These are phyloP conservation scores for Aegithalos caudatus DNA, from an alignment of 2,113 vertebrate genomes.

Conservation along the genomic window DNA sequence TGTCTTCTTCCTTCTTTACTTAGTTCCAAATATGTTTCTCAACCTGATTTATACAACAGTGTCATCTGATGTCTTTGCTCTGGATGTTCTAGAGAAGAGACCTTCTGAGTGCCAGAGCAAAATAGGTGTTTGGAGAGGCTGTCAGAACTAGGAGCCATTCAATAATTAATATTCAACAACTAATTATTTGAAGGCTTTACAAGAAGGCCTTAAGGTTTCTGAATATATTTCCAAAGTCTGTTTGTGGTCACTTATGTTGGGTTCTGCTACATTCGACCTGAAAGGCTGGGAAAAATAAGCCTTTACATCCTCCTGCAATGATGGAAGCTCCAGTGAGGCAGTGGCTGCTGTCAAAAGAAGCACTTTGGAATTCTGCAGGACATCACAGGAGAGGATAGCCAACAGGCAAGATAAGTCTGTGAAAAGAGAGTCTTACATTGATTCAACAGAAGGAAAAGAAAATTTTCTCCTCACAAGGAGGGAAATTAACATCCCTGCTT, in stretches of 20 bases:
- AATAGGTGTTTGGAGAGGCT: neutral
- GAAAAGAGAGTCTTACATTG: neutral
- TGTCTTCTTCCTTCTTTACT: neutral
- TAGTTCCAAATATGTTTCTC: neutral
- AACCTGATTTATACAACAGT: neutral
- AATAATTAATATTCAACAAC: neutral
- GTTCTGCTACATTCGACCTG: neutral
- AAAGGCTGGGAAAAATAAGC: neutral
- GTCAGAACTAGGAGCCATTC: neutral
- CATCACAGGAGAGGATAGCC: neutral
- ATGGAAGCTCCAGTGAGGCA: neutral
- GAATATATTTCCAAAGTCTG: neutral
- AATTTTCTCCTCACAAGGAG: neutral
- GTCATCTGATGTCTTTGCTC: neutral
- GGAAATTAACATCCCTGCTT: neutral
- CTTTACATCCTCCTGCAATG: neutral
- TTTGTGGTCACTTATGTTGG: neutral
- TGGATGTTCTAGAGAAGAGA: neutral
- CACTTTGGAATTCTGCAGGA: neutral
- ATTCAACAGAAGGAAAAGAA: neutral
- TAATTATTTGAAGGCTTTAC: neutral
- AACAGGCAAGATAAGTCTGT: neutral
- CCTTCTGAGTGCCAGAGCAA: neutral
- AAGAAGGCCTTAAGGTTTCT: neutral
- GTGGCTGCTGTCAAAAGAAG: fast-evolving